A percentile compares a stretch with the other conserved stretches of the same genome.
Conservation (phyloP, 1,140 invertebrate genomes). For the Ceratoteleas bidentatus region DNA sequence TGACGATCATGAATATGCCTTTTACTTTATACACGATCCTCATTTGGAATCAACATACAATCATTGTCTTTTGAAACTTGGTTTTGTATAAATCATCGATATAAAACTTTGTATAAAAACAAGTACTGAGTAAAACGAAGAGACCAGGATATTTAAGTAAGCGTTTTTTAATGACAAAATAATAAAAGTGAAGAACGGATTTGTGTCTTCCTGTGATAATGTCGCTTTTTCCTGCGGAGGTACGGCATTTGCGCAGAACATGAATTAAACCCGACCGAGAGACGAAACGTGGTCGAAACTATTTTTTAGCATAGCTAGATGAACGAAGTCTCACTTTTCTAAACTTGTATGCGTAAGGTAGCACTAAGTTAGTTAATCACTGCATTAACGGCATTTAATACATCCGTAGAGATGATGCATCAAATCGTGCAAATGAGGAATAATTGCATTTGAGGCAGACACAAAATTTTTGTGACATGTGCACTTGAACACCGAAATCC, state of each 20-base stretch:
- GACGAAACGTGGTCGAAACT: conserved; percentile 38
- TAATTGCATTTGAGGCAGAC: conserved; percentile 8
- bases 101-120: too few relatives aligned
- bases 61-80: too few relatives aligned
- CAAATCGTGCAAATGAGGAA: conserved; percentile 7
- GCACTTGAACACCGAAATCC: not conserved
- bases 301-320: conserved; percentile 61
- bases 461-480: conserved; percentile 13
- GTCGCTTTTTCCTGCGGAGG: conserved; percentile 16
- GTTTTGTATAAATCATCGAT: too few relatives aligned
- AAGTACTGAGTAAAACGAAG: too few relatives aligned
- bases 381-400: conserved; percentile 61
- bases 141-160: too few relatives aligned
- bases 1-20: conserved; percentile 27
- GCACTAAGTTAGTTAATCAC: conserved; percentile 63
- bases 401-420: conserved; percentile 35
- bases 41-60: too few relatives aligned
- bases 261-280: conserved; percentile 13
- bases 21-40: not conserved
- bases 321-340: conserved; percentile 47
- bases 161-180: too few relatives aligned
- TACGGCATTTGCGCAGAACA: conserved; percentile 28
- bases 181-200: not conserved
- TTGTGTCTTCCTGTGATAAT: conserved; percentile 48
- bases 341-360: conserved; percentile 63